These are phyloP conservation scores for Zoanthus gigantus DNA, from an alignment of 92 coral and sea anemone genomes.

Conservation along the genomic window DNA sequence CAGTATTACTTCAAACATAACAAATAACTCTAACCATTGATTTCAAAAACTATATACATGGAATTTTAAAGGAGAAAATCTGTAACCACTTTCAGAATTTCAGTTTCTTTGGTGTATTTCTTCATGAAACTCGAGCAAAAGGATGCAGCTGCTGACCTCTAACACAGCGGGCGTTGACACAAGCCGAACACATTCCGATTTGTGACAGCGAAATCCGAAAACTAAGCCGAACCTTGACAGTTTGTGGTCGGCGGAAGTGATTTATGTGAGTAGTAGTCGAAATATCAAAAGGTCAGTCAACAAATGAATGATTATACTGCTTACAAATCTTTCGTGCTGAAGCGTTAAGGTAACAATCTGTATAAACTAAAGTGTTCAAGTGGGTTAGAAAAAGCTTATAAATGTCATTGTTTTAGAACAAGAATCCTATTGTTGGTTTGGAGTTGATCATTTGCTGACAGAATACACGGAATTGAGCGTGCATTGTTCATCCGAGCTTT, in stretches of 20 bases:
- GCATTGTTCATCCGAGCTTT: not conserved
- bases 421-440: not conserved
- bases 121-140: slow-evolving; percentile 56
- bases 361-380: not conserved
- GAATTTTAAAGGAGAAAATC: not conserved
- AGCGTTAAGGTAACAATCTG: slow-evolving; percentile 29
- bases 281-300: slow-evolving; percentile 38
- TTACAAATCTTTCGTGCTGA: not conserved
- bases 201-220: slow-evolving; percentile 5
- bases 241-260: not conserved
- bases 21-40: not conserved
- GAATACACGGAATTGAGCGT: not conserved
- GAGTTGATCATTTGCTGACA: slow-evolving; percentile 8
- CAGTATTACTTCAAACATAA: slow-evolving; percentile 34
- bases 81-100: not conserved
- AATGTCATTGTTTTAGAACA: not conserved
- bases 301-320: not conserved
- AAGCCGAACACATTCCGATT: slow-evolving; percentile 9
- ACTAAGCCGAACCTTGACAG: slow-evolving; percentile 23
- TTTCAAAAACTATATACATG: not conserved
- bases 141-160: slow-evolving; percentile 73
- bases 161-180: slow-evolving; percentile 17
- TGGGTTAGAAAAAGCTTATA: slow-evolving; percentile 8
- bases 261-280: slow-evolving; percentile 10
- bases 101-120: not conserved